Percentiles rank a stretch among this genome's conserved stretches.
Evolutionary conservation across 2,113 vertebrate genomes (phyloP).

Genomic region (Hypocryptadius cinnamomeus): DNA sequence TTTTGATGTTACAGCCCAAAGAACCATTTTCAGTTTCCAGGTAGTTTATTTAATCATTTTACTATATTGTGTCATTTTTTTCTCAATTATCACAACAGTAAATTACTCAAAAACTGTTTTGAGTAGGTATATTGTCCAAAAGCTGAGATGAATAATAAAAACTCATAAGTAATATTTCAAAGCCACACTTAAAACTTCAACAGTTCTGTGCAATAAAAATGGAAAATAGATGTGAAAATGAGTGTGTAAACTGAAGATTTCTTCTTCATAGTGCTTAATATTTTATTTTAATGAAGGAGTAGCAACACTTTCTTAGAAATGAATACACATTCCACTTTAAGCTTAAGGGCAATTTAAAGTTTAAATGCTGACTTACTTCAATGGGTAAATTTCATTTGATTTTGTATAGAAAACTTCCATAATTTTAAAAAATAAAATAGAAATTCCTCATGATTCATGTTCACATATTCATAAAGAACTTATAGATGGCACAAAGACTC

Average conservation of each 20-base stretch:
- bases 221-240: background rate
- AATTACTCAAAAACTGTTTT: background rate
- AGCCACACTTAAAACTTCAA: background rate
- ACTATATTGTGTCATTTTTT: background rate
- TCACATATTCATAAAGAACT: background rate
- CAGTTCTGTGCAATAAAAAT: background rate
- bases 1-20: background rate
- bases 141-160: background rate
- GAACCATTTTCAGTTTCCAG: background rate
- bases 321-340: background rate
- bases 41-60: background rate
- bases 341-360: background rate
- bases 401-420: background rate
- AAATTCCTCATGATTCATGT: background rate
- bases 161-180: background rate
- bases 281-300: background rate
- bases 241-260: background rate
- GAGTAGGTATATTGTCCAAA: background rate
- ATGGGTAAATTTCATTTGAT: background rate
- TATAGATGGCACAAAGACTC: background rate
- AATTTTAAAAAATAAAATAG: background rate
- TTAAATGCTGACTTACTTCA: background rate
- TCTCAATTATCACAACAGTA: background rate
- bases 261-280: background rate
- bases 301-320: background rate